Evolutionary conservation across 1,140 invertebrate genomes (phyloP).

Genomic region (Drosophila seguyi): DNA sequence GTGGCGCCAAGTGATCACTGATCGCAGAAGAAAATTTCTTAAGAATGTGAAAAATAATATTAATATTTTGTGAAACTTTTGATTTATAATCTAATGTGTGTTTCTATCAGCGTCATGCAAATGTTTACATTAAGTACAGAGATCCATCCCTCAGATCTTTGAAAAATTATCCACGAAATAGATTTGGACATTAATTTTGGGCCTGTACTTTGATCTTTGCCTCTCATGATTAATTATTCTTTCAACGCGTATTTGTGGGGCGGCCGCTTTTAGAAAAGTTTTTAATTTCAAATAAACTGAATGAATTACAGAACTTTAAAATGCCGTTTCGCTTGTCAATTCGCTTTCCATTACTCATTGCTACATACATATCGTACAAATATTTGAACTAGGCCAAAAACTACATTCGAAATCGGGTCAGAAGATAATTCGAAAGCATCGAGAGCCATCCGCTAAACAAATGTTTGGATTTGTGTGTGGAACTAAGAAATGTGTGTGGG

Average conservation of each 20-base stretch:
- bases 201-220: slow-evolving; percentile 20
- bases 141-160: slow-evolving; percentile 20
- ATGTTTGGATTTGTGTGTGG: slow-evolving; percentile 59
- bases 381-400: slow-evolving; percentile 45
- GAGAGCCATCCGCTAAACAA: slow-evolving; percentile 41
- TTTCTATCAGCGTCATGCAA: slow-evolving; percentile 9
- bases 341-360: slow-evolving; percentile 40
- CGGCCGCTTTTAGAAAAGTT: slow-evolving; percentile 1
- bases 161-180: slow-evolving; percentile 8
- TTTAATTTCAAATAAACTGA: slow-evolving; percentile 8
- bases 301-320: slow-evolving; percentile 33
- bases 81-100: slow-evolving; percentile 9
- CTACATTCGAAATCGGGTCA: slow-evolving; percentile 41
- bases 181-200: slow-evolving; percentile 27
- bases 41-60: slow-evolving; percentile 8
- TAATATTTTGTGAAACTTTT: slow-evolving; percentile 3
- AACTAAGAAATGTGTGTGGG: slow-evolving; percentile 36
- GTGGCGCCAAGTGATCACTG: slow-evolving; percentile 53
- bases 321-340: slow-evolving; percentile 2
- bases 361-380: slow-evolving; percentile 26
- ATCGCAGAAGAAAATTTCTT: not conserved
- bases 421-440: slow-evolving; percentile 24
- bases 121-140: slow-evolving; percentile 9
- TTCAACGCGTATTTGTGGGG: slow-evolving; percentile 1
- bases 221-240: slow-evolving; percentile 23